phyloP scores from a whole-genome alignment of 2,113 vertebrate species.

The Caranx melampygus region DNA sequence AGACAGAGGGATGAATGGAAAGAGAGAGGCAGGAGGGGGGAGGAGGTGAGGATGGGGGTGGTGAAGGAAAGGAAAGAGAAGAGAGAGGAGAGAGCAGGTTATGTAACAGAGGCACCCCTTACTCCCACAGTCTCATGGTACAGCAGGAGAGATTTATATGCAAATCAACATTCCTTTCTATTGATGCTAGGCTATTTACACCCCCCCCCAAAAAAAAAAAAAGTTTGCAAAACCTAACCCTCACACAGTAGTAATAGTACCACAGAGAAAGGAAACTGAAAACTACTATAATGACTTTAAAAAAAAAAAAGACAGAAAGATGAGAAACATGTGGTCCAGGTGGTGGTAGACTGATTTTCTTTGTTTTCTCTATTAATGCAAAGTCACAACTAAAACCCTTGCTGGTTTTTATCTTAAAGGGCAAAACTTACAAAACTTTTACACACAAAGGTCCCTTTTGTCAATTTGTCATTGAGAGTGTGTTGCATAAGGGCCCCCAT shows the following conservation, averaged over 20 bases:
- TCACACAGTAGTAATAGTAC: background rate
- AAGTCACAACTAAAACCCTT: background rate
- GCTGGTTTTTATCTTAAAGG: background rate
- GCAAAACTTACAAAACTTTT: background rate
- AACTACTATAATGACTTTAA: background rate
- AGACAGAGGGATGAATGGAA: slow-evolving; percentile 39
- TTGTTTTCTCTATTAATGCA: too few relatives aligned
- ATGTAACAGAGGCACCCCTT: slow-evolving; percentile 52
- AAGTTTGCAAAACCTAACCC: background rate
- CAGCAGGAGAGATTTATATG: slow-evolving; percentile 53
- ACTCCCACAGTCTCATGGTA: slow-evolving; percentile 44
- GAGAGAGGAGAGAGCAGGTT: slow-evolving; percentile 40
- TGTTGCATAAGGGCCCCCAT: too few relatives aligned
- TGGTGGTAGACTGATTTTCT: background rate
- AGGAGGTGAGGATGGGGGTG: background rate
- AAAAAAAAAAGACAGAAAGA: background rate
- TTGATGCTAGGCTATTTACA: slow-evolving; percentile 11
- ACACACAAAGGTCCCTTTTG: background rate
- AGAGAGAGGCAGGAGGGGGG: too few relatives aligned
- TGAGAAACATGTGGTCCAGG: background rate
- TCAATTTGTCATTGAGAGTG: too few relatives aligned
- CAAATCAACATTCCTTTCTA: slow-evolving; percentile 57
- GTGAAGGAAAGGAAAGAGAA: slow-evolving; percentile 19
- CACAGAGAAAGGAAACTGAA: background rate
- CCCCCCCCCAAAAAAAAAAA: background rate